Conservation (phyloP, 2,797 vertebrate species). For the Oryzias dopingdopingensis region DNA sequence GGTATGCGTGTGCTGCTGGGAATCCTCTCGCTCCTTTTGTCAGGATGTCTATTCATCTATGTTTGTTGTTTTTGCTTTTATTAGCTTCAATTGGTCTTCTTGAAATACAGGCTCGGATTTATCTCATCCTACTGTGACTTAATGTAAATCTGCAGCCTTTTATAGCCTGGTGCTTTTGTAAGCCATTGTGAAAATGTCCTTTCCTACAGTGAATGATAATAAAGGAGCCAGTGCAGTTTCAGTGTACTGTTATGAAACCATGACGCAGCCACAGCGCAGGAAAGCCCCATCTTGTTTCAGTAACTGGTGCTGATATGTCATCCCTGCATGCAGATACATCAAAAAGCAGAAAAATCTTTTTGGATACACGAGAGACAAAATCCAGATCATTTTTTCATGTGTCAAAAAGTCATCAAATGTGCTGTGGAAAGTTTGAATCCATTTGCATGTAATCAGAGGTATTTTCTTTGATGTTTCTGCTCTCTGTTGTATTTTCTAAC, state of each 20-base stretch:
- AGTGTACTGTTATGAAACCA: constrained; percentile 38
- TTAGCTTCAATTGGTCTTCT: constrained; percentile 15
- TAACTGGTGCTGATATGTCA: constrained; percentile 38
- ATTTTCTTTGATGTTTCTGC: too few relatives aligned
- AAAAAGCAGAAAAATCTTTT: constrained; percentile 9
- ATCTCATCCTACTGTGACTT: constrained; percentile 9
- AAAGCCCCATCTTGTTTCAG: constrained; percentile 24
- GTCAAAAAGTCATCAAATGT: too few relatives aligned
- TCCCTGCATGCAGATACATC: constrained; percentile 14
- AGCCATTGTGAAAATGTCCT: constrained; percentile 25
- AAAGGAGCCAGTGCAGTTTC: constrained; percentile 30
- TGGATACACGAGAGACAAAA: constrained; percentile 5
- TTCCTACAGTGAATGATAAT: constrained; percentile 15
- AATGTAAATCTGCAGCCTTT: constrained; percentile 42
- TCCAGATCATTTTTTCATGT: too few relatives aligned
- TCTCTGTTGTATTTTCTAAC: too few relatives aligned
- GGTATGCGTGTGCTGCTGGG: constrained; percentile 5
- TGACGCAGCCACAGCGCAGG: constrained; percentile 6
- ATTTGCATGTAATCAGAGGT: too few relatives aligned
- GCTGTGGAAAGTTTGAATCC: too few relatives aligned
- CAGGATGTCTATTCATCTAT: constrained; percentile 21
- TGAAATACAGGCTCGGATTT: constrained; percentile 1
- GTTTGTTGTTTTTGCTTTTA: constrained; percentile 21
- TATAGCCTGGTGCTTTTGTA: constrained; percentile 14
- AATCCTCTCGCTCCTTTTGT: constrained; percentile 16